phyloP scores from a whole-genome alignment of 1,140 invertebrate species.

The Cotesia vestalis region DNA sequence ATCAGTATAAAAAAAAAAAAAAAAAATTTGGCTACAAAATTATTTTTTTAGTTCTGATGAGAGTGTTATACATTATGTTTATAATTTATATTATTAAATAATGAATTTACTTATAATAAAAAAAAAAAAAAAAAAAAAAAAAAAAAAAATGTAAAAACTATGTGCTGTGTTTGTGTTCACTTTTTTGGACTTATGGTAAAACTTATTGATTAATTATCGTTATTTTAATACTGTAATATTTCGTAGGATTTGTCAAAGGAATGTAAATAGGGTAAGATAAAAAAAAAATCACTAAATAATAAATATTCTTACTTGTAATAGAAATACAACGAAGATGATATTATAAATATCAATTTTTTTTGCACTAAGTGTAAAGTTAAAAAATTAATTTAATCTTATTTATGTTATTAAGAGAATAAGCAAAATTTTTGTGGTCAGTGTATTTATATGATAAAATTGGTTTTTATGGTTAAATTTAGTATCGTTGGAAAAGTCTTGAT shows the following conservation, averaged over 20 bases:
- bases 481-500: no score
- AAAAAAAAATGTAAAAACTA: slow-evolving; percentile 45
- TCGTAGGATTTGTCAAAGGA: slow-evolving; percentile 57
- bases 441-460: no score
- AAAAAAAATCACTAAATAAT: slow-evolving; percentile 17
- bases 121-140: background rate
- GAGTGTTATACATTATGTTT: no score
- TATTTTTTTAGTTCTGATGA: no score
- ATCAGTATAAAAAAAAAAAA: no score
- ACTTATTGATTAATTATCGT: slow-evolving; percentile 44
- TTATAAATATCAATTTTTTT: slow-evolving; percentile 16
- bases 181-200: slow-evolving; percentile 44
- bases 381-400: no score
- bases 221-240: slow-evolving; percentile 60
- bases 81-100: no score
- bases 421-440: no score
- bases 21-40: no score
- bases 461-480: no score
- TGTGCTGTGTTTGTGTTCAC: slow-evolving; percentile 53
- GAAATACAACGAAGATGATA: slow-evolving; percentile 55
- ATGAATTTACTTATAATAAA: background rate
- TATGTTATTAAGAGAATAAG: no score
- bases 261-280: slow-evolving; percentile 60
- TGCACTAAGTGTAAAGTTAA: slow-evolving; percentile 2
- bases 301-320: slow-evolving; percentile 61